These are phyloP conservation scores for Ectobius pallidus DNA, from an alignment of 2,888 invertebrate species.

Conservation along the genomic window DNA sequence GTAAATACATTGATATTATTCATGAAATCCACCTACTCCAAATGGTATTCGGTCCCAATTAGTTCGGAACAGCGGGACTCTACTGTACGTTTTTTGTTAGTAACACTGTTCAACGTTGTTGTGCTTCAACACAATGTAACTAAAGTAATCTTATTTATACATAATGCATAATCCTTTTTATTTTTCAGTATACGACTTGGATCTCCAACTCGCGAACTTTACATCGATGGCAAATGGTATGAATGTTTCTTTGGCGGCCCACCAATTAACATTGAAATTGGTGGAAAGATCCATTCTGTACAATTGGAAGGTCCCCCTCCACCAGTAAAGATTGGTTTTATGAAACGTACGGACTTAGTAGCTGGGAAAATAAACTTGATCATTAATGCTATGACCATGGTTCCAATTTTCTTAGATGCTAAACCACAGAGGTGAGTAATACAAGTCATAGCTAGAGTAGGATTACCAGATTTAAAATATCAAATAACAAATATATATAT, in stretches of 20 bases:
- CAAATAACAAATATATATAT: neutral
- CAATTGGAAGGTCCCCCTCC: slow-evolving; percentile 91
- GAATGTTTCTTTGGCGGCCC: slow-evolving; percentile 94
- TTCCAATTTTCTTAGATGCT: slow-evolving; percentile 82
- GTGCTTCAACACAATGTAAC: no score
- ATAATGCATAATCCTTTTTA: no score
- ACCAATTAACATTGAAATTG: slow-evolving; percentile 79
- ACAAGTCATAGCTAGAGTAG: no score
- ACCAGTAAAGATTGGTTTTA: slow-evolving; percentile 87
- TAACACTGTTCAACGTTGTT: no score
- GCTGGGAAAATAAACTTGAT: slow-evolving; percentile 85
- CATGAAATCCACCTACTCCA: no score
- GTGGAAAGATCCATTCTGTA: slow-evolving; percentile 76
- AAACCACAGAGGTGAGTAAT: slow-evolving; percentile 71
- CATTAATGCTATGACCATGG: slow-evolving; percentile 78
- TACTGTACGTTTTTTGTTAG: no score
- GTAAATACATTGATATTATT: no score
- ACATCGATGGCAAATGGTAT: slow-evolving; percentile 86
- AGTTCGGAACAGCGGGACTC: no score
- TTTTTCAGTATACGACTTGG: slow-evolving; percentile 78
- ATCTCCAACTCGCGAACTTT: slow-evolving; percentile 89
- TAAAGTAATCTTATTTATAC: no score
- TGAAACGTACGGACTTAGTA: slow-evolving; percentile 78
- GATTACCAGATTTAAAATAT: neutral
- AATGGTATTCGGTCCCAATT: no score